Conservation (phyloP, 2,888 invertebrate species). For the Argynnis bischoffii region DNA sequence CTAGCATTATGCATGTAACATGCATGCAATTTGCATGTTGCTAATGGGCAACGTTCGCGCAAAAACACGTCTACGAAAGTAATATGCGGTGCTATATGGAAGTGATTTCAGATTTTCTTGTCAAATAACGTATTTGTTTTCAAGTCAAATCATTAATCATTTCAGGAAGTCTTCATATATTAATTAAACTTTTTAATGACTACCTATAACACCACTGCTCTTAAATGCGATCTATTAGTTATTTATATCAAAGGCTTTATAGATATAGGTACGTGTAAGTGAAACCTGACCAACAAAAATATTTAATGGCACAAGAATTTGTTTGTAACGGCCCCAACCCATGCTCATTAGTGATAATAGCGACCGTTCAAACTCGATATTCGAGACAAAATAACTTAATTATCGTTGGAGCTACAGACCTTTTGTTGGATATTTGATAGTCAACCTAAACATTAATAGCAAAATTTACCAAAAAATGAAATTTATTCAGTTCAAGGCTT, state of each 20-base stretch:
- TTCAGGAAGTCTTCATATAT: too few species aligned
- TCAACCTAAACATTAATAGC: conserved; percentile 33
- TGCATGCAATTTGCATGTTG: conserved; percentile 40
- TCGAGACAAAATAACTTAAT: conserved; percentile 67
- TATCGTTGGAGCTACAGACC: conserved; percentile 56
- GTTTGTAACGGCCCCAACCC: conserved; percentile 43
- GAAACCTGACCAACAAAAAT: conserved; percentile 34
- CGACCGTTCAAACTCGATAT: conserved; percentile 59
- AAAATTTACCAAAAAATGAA: conserved; percentile 22
- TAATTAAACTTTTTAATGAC: too few species aligned
- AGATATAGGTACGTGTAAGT: neutral
- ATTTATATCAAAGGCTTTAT: too few species aligned
- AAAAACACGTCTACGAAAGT: conserved; percentile 33
- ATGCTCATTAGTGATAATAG: conserved; percentile 69
- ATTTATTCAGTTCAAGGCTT: neutral
- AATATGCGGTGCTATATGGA: conserved; percentile 21
- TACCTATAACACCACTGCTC: too few species aligned
- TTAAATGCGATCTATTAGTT: too few species aligned
- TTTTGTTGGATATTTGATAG: conserved; percentile 61
- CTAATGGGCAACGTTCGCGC: conserved; percentile 35
- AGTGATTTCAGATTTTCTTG: conserved; percentile 3
- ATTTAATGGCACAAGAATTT: conserved; percentile 42
- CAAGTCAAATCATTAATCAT: too few species aligned
- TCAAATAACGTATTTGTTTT: neutral
- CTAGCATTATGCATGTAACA: conserved; percentile 40